Evolutionary conservation across 2,888 invertebrate genomes (phyloP), one percentile per base, ranked within the genome.

Genomic region (Tipula vernalis): DNA sequence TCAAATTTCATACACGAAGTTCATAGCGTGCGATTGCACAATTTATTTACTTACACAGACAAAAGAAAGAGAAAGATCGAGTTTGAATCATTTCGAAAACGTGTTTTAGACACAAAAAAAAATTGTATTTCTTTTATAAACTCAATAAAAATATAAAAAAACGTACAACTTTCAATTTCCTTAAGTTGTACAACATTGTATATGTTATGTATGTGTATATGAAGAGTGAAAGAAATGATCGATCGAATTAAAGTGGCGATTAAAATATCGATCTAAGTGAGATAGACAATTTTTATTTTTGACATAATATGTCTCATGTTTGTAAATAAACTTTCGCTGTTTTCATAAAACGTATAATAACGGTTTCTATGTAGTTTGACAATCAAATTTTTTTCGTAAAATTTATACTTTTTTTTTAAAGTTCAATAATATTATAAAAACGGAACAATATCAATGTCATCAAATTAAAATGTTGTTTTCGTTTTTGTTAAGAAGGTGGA

Each of bases 1-100:
- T 71, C 71, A 71, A 71, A 71, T 71, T 71, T 71, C 71, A 71
- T 71, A 71, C 71, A 71, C 71, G 71, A 71, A 71, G 71, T 71
- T 71, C 71, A 71, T 71, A 71, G 71, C 71, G 10, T 71, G 71
- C 71, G 71, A 71, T 71, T 71, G 71, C 71, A 71, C 71, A 71
- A 71, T 10, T 51, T 51, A 3, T n/a, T n/a, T 71, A 18, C 28
- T 28, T 28, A 28, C 71, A 71, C 5, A 71, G 28, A 28, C 28
- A 71, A 6, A 10, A 71, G 71, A 71, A 71, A 71, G 71, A 71
- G 71, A 71, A 71, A 71, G 71, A 71, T 71, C 71, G 71, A 18
- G 71, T 28, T 28, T 71, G 28, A 71, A 71, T 71, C 28, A 71
- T 71, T 71, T 71, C 71, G 71, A 71, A 71, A 71, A 71, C 71